phyloP scores from a whole-genome alignment of 2,113 vertebrate species.

The Oreotragus oreotragus region DNA sequence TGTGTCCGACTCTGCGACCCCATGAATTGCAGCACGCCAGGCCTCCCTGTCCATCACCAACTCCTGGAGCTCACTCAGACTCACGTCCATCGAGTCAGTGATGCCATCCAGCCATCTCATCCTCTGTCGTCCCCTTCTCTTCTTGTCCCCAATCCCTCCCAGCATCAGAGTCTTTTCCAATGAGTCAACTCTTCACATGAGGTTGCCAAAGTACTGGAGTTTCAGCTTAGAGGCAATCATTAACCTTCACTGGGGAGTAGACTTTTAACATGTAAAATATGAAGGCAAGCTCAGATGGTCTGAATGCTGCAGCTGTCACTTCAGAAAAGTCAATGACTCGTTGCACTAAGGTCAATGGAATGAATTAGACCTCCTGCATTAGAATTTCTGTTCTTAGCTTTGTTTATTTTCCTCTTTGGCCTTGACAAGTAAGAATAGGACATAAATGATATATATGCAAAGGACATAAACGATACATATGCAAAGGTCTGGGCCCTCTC shows the following conservation, averaged over 20 bases:
- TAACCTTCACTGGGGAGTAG: not conserved
- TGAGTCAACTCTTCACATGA: too few relatives aligned
- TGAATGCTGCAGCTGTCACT: not conserved
- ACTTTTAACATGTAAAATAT: not conserved
- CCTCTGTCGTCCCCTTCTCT: too few relatives aligned
- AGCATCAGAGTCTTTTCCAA: too few relatives aligned
- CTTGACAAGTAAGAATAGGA: not conserved
- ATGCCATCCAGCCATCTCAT: too few relatives aligned
- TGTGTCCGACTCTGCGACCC: too few relatives aligned
- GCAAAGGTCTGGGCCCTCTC: not conserved
- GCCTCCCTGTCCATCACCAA: too few relatives aligned
- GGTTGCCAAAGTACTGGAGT: too few relatives aligned
- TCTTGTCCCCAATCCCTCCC: too few relatives aligned
- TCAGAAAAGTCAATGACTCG: not conserved
- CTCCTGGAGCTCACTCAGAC: too few relatives aligned
- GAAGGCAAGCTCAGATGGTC: not conserved
- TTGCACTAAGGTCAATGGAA: not conserved
- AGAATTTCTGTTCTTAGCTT: not conserved
- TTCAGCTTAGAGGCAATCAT: not conserved
- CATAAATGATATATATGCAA: not conserved
- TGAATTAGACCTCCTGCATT: not conserved
- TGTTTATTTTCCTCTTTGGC: not conserved
- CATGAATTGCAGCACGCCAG: too few relatives aligned
- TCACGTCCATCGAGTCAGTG: too few relatives aligned
- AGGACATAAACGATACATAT: not conserved